Percentiles rank a stretch among this genome's conserved stretches.
Conservation (phyloP, 2,888 invertebrate genomes). For the Cylindroiulus punctatus region DNA sequence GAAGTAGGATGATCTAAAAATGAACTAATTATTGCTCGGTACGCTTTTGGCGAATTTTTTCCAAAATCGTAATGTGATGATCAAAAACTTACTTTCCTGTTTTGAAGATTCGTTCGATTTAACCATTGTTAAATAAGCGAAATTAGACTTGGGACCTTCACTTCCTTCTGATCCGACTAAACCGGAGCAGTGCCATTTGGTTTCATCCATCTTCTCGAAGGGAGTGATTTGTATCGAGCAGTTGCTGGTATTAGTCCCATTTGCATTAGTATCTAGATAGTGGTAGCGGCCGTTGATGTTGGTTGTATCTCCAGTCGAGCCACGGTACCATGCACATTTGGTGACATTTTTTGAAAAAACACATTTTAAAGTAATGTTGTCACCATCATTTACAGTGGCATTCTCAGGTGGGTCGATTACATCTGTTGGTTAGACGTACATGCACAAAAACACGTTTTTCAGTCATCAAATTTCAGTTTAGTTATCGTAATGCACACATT, state of each 20-base stretch:
- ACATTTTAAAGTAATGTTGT: neutral
- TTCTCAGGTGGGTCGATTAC: neutral
- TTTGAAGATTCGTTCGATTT: neutral
- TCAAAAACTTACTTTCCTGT: neutral
- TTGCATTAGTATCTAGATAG: neutral
- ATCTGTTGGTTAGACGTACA: neutral
- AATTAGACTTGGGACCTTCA: neutral
- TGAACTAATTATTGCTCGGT: no score
- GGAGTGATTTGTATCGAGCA: neutral
- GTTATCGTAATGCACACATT: no score
- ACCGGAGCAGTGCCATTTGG: neutral
- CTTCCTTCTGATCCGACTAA: neutral
- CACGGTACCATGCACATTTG: neutral
- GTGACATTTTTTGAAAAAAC: neutral
- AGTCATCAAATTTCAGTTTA: neutral
- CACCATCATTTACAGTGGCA: neutral
- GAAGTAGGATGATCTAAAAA: neutral
- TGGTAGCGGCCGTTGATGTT: neutral
- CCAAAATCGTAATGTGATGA: neutral
- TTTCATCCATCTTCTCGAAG: neutral
- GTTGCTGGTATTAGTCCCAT: neutral
- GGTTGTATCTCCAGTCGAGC: neutral
- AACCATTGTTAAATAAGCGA: neutral
- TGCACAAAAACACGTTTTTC: no score
- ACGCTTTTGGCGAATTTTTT: no score